Conservation (phyloP, 2,113 vertebrate species). For the Saguinus imperator region DNA sequence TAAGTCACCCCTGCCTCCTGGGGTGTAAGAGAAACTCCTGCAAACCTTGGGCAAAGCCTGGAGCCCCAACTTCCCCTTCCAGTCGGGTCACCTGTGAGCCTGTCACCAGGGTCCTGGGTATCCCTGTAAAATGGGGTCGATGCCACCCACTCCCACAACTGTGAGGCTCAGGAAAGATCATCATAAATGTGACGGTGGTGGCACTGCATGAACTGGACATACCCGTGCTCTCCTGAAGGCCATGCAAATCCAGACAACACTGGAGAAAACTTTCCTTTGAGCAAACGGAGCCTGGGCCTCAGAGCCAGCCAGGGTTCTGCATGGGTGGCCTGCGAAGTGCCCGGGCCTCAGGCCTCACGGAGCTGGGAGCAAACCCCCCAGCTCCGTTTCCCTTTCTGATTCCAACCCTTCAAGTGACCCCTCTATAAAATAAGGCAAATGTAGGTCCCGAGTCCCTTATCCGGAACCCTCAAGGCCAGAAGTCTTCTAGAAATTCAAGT, state of each 20-base stretch:
- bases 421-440: neutral
- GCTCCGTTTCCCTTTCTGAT: neutral
- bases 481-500: neutral
- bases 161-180: fast-evolving
- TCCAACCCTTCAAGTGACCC: fast-evolving
- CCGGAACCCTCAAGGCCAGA: neutral
- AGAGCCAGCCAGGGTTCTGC: neutral
- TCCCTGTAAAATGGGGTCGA: fast-evolving
- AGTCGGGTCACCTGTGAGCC: neutral
- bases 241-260: neutral
- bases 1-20: neutral
- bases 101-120: neutral
- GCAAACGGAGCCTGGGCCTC: fast-evolving
- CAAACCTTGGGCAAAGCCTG: neutral
- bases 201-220: fast-evolving
- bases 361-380: neutral
- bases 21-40: neutral
- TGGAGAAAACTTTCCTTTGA: too few species aligned
- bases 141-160: fast-evolving
- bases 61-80: neutral
- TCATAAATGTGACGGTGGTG: fast-evolving
- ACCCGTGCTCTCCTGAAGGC: neutral
- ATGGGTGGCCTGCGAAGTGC: fast-evolving
- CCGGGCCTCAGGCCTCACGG: fast-evolving
- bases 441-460: neutral